phyloP scores from a whole-genome alignment of 1,140 invertebrate species.

The Uloborus diversus region DNA sequence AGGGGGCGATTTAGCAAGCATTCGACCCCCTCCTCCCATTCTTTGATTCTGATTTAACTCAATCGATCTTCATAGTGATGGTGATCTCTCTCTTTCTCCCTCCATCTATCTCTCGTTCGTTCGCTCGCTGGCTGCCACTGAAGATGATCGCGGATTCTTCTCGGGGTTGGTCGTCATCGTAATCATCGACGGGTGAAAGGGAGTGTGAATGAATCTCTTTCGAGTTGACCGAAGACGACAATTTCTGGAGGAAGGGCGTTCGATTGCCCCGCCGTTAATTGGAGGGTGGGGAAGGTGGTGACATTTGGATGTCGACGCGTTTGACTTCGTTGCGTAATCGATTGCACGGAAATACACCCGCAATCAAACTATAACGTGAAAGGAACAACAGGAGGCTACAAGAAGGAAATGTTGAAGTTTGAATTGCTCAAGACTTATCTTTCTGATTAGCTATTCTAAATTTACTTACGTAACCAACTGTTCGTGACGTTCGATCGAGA shows the following conservation, averaged over 20 bases:
- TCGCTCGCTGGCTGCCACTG: not conserved
- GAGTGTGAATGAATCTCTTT: constrained; percentile 43
- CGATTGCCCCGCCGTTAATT: constrained; percentile 13
- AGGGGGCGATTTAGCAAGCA: not conserved
- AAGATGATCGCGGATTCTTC: constrained; percentile 22
- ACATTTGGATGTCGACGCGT: not conserved
- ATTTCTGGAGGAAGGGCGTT: not conserved
- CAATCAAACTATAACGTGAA: too few relatives aligned
- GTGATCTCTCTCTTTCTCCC: constrained; percentile 18
- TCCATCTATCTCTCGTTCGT: not conserved
- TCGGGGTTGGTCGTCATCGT: not conserved
- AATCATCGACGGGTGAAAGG: constrained; percentile 29
- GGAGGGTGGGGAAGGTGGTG: constrained; percentile 2
- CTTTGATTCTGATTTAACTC: constrained; percentile 49
- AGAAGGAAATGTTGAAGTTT: too few relatives aligned
- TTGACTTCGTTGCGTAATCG: too few relatives aligned
- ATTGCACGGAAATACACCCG: too few relatives aligned
- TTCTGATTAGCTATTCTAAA: too few relatives aligned
- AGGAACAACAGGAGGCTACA: too few relatives aligned
- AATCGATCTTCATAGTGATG: constrained; percentile 26
- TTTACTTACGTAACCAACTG: too few relatives aligned
- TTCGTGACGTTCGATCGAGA: too few relatives aligned
- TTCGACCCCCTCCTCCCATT: not conserved
- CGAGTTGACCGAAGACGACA: constrained; percentile 14
- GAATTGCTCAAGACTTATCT: too few relatives aligned